Conservation (phyloP, 1,140 invertebrate genomes). For the Amyelois transitella region DNA sequence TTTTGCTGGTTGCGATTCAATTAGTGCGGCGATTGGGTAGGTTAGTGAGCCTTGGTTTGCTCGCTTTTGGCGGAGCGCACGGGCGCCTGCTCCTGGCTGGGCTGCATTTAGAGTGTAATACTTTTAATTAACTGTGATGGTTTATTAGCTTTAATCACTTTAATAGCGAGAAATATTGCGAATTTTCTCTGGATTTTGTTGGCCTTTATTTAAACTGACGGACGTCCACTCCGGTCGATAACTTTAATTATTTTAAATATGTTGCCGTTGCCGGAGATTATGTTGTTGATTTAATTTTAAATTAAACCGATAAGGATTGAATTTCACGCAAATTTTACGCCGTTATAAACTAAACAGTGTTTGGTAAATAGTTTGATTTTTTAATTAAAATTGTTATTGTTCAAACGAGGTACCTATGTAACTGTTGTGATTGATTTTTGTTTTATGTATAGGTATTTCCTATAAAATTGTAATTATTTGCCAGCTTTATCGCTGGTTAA, state of each 20-base stretch:
- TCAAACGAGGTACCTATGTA: slow-evolving; percentile 20
- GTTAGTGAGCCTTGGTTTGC: slow-evolving; percentile 31
- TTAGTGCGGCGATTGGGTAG: slow-evolving; percentile 56
- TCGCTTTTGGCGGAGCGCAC: slow-evolving; percentile 28
- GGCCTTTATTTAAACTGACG: not conserved
- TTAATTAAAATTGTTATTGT: slow-evolving; percentile 60
- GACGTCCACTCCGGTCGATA: not conserved
- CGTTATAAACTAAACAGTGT: slow-evolving; percentile 61
- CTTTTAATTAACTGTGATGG: slow-evolving; percentile 66
- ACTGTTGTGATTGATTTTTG: slow-evolving; percentile 47
- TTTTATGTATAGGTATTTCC: slow-evolving; percentile 11
- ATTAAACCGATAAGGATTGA: slow-evolving; percentile 56
- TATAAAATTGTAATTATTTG: slow-evolving; percentile 9
- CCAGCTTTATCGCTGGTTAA: not conserved
- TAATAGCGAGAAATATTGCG: slow-evolving; percentile 37
- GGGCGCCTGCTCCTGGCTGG: slow-evolving; percentile 16
- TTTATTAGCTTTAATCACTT: slow-evolving; percentile 63
- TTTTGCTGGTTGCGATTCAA: slow-evolving; percentile 59
- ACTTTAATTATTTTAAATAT: slow-evolving; percentile 47
- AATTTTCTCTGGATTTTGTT: slow-evolving; percentile 15
- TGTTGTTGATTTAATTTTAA: slow-evolving; percentile 51
- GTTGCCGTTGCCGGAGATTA: slow-evolving; percentile 14
- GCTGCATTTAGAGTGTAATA: slow-evolving; percentile 32
- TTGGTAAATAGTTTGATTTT: slow-evolving; percentile 67
- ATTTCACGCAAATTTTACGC: slow-evolving; percentile 61